Conservation (phyloP, 2,797 vertebrate species). For the Sebastiscus albofasciatus region DNA sequence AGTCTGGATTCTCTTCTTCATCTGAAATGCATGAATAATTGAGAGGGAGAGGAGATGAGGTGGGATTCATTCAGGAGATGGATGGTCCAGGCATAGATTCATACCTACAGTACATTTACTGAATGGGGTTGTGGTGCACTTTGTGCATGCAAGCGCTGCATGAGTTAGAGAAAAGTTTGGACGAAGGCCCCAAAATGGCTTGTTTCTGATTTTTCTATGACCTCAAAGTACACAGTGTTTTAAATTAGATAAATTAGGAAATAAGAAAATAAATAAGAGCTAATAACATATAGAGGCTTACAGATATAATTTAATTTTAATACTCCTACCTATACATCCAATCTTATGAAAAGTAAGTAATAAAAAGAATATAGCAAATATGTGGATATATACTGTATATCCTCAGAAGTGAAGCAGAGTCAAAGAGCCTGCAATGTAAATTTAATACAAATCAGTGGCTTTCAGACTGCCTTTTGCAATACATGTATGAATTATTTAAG, state of each 20-base stretch:
- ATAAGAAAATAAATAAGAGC: neutral
- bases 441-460: neutral
- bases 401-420: neutral
- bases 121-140: slow-evolving; percentile 48
- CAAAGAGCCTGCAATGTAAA: neutral
- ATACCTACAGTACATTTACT: slow-evolving; percentile 47
- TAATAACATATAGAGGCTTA: neutral
- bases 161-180: slow-evolving; percentile 16
- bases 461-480: neutral
- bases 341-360: neutral
- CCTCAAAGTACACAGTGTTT: neutral
- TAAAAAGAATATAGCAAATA: neutral
- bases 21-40: slow-evolving; percentile 86
- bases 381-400: neutral
- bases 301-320: neutral
- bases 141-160: slow-evolving; percentile 29
- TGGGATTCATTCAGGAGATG: slow-evolving; percentile 79
- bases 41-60: slow-evolving; percentile 78
- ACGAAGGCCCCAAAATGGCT: neutral
- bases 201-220: slow-evolving; percentile 16
- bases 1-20: slow-evolving; percentile 85
- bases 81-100: slow-evolving; percentile 66
- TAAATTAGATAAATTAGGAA: neutral
- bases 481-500: neutral
- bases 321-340: neutral